A percentile compares a stretch with the other conserved stretches of the same genome.
These are phyloP conservation scores for Kradibia gibbosae DNA, from an alignment of 1,140 invertebrate genomes.

Conservation along the genomic window DNA sequence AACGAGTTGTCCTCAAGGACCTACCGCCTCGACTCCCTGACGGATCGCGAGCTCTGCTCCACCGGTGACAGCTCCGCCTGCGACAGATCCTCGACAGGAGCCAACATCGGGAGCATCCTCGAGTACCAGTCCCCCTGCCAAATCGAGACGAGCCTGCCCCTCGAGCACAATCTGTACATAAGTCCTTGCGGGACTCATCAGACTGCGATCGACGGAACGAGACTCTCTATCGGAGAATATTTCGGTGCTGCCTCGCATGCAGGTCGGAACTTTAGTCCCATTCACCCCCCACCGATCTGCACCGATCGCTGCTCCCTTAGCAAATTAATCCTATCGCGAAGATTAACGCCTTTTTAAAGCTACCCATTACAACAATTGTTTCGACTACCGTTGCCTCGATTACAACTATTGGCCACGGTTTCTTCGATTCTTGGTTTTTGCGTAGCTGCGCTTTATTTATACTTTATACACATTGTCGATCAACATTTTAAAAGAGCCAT, in stretches of 20 bases:
- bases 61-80: neutral
- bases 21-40: neutral
- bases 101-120: constrained; percentile 9
- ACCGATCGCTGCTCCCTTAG: too few relatives aligned
- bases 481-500: too few relatives aligned
- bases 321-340: too few relatives aligned
- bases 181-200: neutral
- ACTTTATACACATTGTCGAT: too few relatives aligned
- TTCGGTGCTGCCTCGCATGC: neutral
- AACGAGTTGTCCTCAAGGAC: neutral
- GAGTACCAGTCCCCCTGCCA: constrained; percentile 10
- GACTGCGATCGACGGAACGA: neutral
- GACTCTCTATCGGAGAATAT: constrained; percentile 32
- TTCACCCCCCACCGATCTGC: too few relatives aligned
- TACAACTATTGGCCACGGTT: too few relatives aligned
- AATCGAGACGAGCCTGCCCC: neutral
- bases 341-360: too few relatives aligned
- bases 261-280: too few relatives aligned
- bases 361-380: too few relatives aligned
- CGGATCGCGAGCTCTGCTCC: neutral
- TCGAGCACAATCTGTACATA: neutral
- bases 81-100: neutral
- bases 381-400: too few relatives aligned
- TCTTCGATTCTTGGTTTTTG: too few relatives aligned
- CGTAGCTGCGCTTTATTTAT: too few relatives aligned